Evolutionary conservation across 2,888 invertebrate genomes (phyloP).

Genomic region (Helleia helle): DNA sequence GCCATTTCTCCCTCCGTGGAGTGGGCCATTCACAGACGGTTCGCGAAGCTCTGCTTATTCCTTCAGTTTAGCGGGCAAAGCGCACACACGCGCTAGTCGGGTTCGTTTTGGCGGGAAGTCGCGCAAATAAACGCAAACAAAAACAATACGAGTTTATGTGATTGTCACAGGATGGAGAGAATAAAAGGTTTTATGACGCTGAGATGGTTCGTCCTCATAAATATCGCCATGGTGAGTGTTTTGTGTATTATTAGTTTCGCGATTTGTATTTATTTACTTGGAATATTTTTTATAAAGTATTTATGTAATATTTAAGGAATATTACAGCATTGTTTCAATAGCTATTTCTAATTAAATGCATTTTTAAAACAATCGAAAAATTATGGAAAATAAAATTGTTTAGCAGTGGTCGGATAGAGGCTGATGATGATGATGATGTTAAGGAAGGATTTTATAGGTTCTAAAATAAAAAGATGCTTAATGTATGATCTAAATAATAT

Average conservation of each 20-base stretch:
- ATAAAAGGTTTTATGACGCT: conserved; percentile 35
- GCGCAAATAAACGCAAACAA: conserved; percentile 27
- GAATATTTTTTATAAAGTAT: too few species aligned
- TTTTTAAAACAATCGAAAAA: too few species aligned
- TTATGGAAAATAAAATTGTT: too few species aligned
- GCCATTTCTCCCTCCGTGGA: conserved; percentile 62
- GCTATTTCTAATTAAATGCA: too few species aligned
- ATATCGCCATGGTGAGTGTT: conserved; percentile 52
- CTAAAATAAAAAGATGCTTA: too few species aligned
- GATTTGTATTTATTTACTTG: not conserved
- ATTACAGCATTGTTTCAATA: too few species aligned
- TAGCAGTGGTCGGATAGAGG: too few species aligned
- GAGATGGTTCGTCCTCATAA: conserved; percentile 45
- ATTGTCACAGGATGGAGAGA: conserved; percentile 32
- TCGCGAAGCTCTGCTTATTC: conserved; percentile 60
- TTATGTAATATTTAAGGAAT: too few species aligned
- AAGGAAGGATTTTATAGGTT: too few species aligned
- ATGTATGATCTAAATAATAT: too few species aligned
- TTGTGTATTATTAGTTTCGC: not conserved
- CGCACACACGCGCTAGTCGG: conserved; percentile 51
- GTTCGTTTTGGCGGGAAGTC: conserved; percentile 52
- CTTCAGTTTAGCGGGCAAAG: conserved; percentile 68
- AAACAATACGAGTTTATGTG: conserved; percentile 46
- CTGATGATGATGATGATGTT: too few species aligned
- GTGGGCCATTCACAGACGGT: conserved; percentile 67